A percentile compares a stretch with the other conserved stretches of the same genome.
Evolutionary conservation across 2,888 invertebrate genomes (phyloP).

Genomic region (Helleia helle): DNA sequence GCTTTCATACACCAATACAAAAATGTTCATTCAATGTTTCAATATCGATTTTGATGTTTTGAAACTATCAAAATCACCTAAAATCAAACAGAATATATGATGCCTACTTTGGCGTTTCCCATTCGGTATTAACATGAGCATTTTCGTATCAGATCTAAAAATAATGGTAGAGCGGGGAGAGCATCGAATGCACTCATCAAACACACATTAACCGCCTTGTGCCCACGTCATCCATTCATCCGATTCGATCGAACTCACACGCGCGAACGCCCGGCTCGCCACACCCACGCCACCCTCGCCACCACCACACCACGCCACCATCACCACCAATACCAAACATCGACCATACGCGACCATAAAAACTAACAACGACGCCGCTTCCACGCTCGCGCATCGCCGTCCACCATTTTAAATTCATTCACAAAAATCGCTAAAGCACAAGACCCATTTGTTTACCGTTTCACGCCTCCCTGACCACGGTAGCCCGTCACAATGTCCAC

Average conservation of each 20-base stretch:
- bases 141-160: slow-evolving; percentile 43
- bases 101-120: too few relatives aligned
- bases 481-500: slow-evolving; percentile 24
- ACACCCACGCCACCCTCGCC: slow-evolving; percentile 23
- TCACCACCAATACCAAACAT: slow-evolving; percentile 14
- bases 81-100: too few relatives aligned
- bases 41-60: slow-evolving; percentile 33
- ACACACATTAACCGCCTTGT: slow-evolving; percentile 48
- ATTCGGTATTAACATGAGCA: slow-evolving; percentile 11
- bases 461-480: slow-evolving; percentile 39
- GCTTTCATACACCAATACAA: too few relatives aligned
- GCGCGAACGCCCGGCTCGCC: slow-evolving; percentile 25
- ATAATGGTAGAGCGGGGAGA: slow-evolving; percentile 42
- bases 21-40: slow-evolving; percentile 40
- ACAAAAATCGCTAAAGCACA: slow-evolving; percentile 64
- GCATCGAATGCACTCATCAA: slow-evolving; percentile 44
- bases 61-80: slow-evolving; percentile 12
- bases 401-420: slow-evolving; percentile 74
- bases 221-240: slow-evolving; percentile 69
- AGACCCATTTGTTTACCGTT: slow-evolving; percentile 62
- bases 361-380: slow-evolving; percentile 34
- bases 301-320: slow-evolving; percentile 15
- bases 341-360: slow-evolving; percentile 30
- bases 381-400: slow-evolving; percentile 44
- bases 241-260: slow-evolving; percentile 63